Percentiles rank a stretch among this genome's conserved stretches.
phyloP scores from a whole-genome alignment of 2,113 vertebrate genomes.

The Nothobranchius kuhntae region DNA sequence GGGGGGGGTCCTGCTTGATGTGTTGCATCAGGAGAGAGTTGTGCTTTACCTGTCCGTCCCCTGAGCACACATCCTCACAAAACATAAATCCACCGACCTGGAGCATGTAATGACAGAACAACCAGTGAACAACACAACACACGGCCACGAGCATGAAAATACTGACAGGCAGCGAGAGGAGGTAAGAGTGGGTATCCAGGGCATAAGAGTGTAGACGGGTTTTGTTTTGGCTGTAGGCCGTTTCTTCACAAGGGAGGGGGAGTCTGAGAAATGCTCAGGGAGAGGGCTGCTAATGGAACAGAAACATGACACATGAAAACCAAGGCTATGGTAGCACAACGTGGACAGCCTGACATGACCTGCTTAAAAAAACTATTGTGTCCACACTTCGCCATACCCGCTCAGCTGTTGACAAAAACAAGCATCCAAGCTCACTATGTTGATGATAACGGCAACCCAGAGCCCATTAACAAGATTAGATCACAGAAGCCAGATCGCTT shows the following conservation, averaged over 20 bases:
- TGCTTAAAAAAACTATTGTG: constrained; percentile 23
- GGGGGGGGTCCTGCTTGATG: constrained; percentile 31
- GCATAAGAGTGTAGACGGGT: constrained; percentile 36
- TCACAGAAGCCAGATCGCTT: constrained; percentile 30
- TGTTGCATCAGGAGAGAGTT: constrained; percentile 34
- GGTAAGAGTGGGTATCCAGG: constrained; percentile 10
- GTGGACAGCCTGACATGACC: constrained; percentile 34
- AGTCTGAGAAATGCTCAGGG: constrained; percentile 22
- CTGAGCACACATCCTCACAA: constrained; percentile 75
- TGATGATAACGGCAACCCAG: constrained; percentile 21
- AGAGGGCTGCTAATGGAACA: constrained; percentile 27
- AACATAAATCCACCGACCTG: constrained; percentile 79
- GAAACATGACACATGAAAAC: constrained; percentile 32
- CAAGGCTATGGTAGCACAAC: constrained; percentile 9
- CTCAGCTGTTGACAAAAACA: constrained; percentile 10
- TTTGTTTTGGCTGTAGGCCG: constrained; percentile 37
- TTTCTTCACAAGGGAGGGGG: constrained; percentile 36
- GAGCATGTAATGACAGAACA: constrained; percentile 77
- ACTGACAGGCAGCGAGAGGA: constrained; percentile 28
- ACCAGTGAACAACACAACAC: constrained; percentile 56
- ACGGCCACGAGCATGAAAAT: constrained; percentile 37
- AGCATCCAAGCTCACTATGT: constrained; percentile 7
- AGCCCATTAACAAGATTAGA: constrained; percentile 61
- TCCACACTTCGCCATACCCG: constrained; percentile 3
- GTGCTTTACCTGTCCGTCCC: constrained; percentile 74